Base-by-base conservation (phyloP, 2,888 invertebrate species). In the Micropterix aruncella region DNA sequence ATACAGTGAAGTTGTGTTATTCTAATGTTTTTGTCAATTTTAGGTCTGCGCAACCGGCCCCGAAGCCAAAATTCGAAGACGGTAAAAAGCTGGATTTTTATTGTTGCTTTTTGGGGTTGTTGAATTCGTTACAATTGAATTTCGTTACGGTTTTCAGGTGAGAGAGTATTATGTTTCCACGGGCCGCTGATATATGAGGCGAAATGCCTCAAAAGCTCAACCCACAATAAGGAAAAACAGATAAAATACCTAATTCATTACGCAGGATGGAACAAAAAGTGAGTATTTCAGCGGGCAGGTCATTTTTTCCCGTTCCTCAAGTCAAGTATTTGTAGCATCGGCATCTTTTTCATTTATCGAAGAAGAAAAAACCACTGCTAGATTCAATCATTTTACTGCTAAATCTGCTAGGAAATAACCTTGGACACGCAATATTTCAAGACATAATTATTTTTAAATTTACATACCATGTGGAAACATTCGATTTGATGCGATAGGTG, bases 261-360 rank as follows among this genome's bases (percentile, higher is more conserved):
- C 62, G 92, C 92, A 52, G 95, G 95, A 2, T 96, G 96, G 96
- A 96, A 93, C 60, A 96, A 95, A 72, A 95, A 91, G 92, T 94
- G 73, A 69, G 75, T 63, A 44, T 44, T 43, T 12, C 14, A n/a
- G 12, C n/a, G n/a, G n/a, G n/a, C n/a, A n/a, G n/a, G n/a, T n/a
- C n/a, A n/a, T n/a, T n/a, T n/a, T n/a, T n/a, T n/a, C n/a, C n/a
- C n/a, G n/a, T n/a, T n/a, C n/a, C n/a, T n/a, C n/a, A n/a, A n/a
- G n/a, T n/a, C n/a, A n/a, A n/a, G n/a, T n/a, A n/a, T n/a, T n/a
- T n/a, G n/a, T n/a, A n/a, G n/a, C n/a, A n/a, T n/a, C n/a, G n/a
- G n/a, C n/a, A n/a, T n/a, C n/a, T n/a, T n/a, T n/a, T n/a, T n/a
- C n/a, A n/a, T n/a, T n/a, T n/a, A n/a, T n/a, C n/a, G n/a, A n/a